These are phyloP conservation scores for Nomada goodeniana DNA, from an alignment of 2,888 invertebrate species.

Conservation along the genomic window DNA sequence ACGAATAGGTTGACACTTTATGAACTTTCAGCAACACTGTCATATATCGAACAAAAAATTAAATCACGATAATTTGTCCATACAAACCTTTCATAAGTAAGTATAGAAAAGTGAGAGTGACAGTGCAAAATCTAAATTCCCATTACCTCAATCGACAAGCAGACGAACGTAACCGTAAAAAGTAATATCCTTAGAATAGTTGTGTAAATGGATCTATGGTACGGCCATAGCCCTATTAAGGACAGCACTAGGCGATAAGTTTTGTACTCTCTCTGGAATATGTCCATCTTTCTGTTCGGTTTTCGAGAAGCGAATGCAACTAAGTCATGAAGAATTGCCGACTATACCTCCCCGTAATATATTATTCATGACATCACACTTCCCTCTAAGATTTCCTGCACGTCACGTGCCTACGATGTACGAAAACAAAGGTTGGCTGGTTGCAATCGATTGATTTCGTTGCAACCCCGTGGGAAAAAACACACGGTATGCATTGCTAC, in stretches of 20 bases:
- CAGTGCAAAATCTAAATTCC: background rate
- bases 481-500: background rate
- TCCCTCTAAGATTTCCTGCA: background rate
- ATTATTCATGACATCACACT: background rate
- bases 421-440: background rate
- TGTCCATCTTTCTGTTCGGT: background rate
- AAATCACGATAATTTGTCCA: background rate
- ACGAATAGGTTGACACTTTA: too few species aligned
- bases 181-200: background rate
- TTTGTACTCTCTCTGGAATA: conserved; percentile 13
- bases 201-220: background rate
- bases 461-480: background rate
- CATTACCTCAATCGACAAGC: background rate
- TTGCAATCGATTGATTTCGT: background rate
- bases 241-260: background rate
- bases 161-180: background rate
- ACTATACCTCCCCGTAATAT: background rate
- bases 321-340: background rate
- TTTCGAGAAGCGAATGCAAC: background rate
- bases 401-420: too few species aligned
- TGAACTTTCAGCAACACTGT: too few species aligned
- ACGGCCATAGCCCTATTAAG: conserved; percentile 38
- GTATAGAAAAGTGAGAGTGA: background rate
- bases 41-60: background rate
- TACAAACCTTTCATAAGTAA: background rate